phyloP scores from a whole-genome alignment of 2,888 invertebrate genomes.

The Trisateles emortualis region DNA sequence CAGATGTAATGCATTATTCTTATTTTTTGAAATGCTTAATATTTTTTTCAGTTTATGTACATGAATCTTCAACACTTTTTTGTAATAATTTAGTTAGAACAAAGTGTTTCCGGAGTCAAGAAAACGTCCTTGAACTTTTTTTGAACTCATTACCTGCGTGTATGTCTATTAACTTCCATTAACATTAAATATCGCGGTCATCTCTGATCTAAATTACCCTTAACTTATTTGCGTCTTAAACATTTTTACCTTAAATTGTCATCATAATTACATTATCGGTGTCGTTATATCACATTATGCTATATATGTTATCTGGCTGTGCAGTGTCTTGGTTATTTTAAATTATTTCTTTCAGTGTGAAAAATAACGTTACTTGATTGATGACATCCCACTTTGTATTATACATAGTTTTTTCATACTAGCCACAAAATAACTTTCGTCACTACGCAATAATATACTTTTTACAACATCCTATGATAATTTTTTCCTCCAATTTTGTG shows the following conservation, averaged over 20 bases:
- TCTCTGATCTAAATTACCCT: slow-evolving; percentile 8
- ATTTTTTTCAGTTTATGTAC: slow-evolving; percentile 25
- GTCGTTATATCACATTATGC: background rate
- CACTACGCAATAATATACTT: slow-evolving; percentile 4
- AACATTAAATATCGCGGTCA: slow-evolving; percentile 4
- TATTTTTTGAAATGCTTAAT: slow-evolving; percentile 36
- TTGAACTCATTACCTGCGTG: slow-evolving; percentile 4
- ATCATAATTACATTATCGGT: background rate
- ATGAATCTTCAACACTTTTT: slow-evolving; percentile 26
- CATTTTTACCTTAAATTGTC: background rate
- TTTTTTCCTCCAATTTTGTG: slow-evolving; percentile 2
- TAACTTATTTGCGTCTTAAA: background rate
- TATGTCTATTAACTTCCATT: slow-evolving; percentile 5
- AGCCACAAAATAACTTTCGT: slow-evolving; percentile 19
- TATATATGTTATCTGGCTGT: background rate
- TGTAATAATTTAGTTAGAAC: slow-evolving; percentile 25
- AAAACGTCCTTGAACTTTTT: slow-evolving; percentile 33
- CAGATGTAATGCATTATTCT: slow-evolving; percentile 45
- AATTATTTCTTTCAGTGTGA: slow-evolving; percentile 15
- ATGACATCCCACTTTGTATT: slow-evolving; percentile 19
- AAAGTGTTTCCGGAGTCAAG: slow-evolving; percentile 45
- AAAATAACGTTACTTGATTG: slow-evolving; percentile 29
- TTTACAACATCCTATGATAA: slow-evolving; percentile 13
- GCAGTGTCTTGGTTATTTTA: background rate
- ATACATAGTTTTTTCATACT: background rate